A percentile compares a stretch with the other conserved stretches of the same genome.
phyloP scores from a whole-genome alignment of 2,113 vertebrate species.

The Hemiscyllium ocellatum region DNA sequence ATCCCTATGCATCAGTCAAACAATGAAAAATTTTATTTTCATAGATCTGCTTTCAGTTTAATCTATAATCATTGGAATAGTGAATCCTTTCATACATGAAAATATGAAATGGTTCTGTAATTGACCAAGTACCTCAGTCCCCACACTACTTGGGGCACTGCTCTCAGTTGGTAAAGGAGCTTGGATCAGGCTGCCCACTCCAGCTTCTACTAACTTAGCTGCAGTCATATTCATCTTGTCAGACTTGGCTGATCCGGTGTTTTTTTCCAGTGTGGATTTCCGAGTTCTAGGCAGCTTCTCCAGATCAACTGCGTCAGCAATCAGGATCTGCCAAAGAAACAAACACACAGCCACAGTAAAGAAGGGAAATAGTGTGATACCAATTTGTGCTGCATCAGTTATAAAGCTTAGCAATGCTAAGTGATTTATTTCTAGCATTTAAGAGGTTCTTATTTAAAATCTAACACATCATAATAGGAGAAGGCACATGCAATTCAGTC shows the following conservation, averaged over 20 bases:
- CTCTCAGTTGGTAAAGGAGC: constrained; percentile 23
- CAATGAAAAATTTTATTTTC: neutral
- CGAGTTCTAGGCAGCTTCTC: constrained; percentile 9
- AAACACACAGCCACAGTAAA: neutral
- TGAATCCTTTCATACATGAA: neutral
- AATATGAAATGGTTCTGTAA: neutral
- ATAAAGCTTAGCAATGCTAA: neutral
- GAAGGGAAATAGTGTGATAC: neutral
- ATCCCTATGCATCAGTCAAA: neutral
- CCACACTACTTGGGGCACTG: constrained; percentile 20
- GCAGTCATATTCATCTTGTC: neutral
- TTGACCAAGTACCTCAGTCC: constrained; percentile 22
- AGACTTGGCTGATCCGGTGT: neutral
- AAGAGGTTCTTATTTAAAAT: neutral
- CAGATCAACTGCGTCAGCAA: neutral
- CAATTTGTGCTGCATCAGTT: neutral
- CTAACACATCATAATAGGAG: neutral
- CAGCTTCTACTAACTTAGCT: constrained; percentile 14
- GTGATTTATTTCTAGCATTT: neutral
- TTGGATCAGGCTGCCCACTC: neutral
- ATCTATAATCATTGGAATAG: neutral
- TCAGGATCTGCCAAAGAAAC: neutral
- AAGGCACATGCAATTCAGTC: neutral
- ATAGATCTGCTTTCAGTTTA: neutral
- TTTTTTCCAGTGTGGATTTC: constrained; percentile 12